Evolutionary conservation across 2,797 vertebrate species (phyloP).

Genomic region (Neosilurus hyrtlii): DNA sequence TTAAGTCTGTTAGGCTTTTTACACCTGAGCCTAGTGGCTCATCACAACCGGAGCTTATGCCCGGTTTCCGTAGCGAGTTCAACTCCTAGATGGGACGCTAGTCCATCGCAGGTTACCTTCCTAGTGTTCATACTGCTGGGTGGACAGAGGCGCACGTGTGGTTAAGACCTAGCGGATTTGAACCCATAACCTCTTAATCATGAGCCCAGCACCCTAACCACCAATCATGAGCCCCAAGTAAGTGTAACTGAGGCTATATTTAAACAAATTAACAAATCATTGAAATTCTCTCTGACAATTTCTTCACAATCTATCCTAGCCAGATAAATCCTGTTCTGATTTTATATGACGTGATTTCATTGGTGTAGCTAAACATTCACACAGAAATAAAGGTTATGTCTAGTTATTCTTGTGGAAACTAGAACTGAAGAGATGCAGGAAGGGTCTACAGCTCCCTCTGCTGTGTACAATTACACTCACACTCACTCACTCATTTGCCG

Average conservation of each 20-base stretch:
- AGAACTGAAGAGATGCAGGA: not conserved
- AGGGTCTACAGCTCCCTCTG: slow-evolving; percentile 37
- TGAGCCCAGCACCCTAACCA: too few species aligned
- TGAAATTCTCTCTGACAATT: not conserved
- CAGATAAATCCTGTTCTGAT: not conserved
- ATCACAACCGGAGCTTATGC: too few species aligned
- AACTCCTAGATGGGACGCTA: too few species aligned
- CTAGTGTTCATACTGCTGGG: too few species aligned
- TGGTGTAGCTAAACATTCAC: not conserved
- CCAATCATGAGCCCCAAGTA: too few species aligned
- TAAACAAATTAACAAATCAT: not conserved
- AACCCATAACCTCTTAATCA: too few species aligned
- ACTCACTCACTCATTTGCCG: not conserved
- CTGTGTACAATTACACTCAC: slow-evolving; percentile 28
- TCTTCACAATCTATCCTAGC: not conserved
- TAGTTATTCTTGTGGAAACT: not conserved
- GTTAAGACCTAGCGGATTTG: too few species aligned
- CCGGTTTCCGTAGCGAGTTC: too few species aligned
- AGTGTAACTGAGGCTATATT: too few species aligned
- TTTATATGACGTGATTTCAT: not conserved
- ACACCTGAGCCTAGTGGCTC: too few species aligned
- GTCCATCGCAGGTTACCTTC: too few species aligned
- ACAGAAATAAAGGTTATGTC: not conserved
- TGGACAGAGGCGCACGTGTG: too few species aligned
- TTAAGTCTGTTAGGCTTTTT: not conserved